Evolutionary conservation across 2,797 vertebrate species (phyloP).

Genomic region (Melopsittacus undulatus): DNA sequence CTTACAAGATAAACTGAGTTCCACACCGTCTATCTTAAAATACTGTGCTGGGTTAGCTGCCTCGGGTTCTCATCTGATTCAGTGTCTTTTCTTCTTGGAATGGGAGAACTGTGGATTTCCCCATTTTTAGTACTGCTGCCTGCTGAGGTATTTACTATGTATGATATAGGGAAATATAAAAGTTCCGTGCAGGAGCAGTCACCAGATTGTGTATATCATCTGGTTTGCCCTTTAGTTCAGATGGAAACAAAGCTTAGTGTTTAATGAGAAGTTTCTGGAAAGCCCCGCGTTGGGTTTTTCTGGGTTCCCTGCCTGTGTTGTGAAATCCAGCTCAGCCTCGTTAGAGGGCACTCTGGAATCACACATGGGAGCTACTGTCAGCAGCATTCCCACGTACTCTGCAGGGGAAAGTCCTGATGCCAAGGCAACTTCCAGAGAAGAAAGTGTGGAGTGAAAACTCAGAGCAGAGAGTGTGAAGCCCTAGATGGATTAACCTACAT

Average conservation of each 20-base stretch:
- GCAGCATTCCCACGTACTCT: fast-evolving
- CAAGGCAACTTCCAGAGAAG: neutral
- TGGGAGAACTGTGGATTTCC: neutral
- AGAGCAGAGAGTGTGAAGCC: neutral
- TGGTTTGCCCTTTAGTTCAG: neutral
- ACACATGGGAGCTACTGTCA: fast-evolving
- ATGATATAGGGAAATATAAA: neutral
- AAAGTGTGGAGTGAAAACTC: neutral
- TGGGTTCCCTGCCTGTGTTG: neutral
- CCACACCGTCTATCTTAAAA: neutral
- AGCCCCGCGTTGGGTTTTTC: neutral
- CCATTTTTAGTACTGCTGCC: neutral
- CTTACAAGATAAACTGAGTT: neutral
- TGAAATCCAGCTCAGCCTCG: neutral
- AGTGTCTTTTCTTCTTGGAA: neutral
- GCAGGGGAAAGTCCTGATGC: neutral
- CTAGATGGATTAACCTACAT: fast-evolving
- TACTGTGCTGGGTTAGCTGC: neutral
- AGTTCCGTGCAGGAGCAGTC: neutral
- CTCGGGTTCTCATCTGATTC: neutral
- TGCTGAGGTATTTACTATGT: neutral
- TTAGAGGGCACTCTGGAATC: conserved; percentile 46
- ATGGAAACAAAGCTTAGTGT: neutral
- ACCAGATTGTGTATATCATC: neutral
- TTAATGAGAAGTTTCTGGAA: neutral